phyloP scores from a whole-genome alignment of 2,888 invertebrate genomes.

The Girardia tigrina region DNA sequence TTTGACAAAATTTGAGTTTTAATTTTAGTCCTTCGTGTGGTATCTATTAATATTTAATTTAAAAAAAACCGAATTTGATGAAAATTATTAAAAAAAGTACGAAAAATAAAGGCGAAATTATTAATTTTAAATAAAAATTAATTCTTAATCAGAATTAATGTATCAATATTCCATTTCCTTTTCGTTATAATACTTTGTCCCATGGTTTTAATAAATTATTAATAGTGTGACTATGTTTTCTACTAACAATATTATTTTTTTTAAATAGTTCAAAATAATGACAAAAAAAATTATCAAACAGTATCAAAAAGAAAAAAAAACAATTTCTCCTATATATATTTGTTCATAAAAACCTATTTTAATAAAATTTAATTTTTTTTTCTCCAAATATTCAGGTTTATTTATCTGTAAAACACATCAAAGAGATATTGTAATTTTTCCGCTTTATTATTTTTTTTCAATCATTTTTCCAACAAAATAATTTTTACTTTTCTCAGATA shows the following conservation, averaged over 20 bases:
- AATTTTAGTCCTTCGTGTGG: too few species aligned
- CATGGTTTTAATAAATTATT: not conserved
- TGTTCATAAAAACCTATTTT: not conserved
- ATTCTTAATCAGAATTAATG: too few species aligned
- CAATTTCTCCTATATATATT: too few species aligned
- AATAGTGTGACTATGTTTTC: not conserved
- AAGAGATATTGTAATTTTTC: not conserved
- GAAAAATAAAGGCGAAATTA: too few species aligned
- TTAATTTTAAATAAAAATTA: too few species aligned
- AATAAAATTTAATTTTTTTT: not conserved
- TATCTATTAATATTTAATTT: too few species aligned
- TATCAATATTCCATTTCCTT: not conserved
- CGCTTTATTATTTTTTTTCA: not conserved
- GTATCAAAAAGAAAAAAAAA: too few species aligned
- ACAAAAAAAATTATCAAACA: not conserved
- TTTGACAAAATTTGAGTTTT: too few species aligned
- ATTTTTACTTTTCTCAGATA: not conserved
- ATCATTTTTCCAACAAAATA: not conserved
- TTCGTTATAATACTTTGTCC: not conserved
- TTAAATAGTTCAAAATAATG: not conserved
- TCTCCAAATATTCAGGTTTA: not conserved
- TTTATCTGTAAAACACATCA: not conserved
- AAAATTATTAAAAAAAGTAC: too few species aligned
- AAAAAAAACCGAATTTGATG: too few species aligned
- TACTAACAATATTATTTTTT: not conserved